Base-by-base conservation (phyloP, 2,113 vertebrate species). In the Spea bombifrons region DNA sequence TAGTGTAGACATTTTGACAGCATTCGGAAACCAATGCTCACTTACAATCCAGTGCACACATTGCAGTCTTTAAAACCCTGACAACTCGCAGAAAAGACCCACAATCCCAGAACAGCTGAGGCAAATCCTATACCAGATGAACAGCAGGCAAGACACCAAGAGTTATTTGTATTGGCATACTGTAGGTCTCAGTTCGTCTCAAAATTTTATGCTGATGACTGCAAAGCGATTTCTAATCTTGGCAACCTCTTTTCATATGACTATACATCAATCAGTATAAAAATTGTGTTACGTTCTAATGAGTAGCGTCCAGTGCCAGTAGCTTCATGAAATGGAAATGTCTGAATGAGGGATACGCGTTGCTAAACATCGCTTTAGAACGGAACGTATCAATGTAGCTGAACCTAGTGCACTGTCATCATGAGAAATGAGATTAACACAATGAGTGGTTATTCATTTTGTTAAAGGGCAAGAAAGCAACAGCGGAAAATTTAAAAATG, bases 301-400 rank as follows among this genome's bases (percentile, higher is more conserved):
- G 71, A 85, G 78, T 55, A 79, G 70, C 45, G 57, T 75, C 49
- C 8, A 80, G 87, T 89, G 70, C 79, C 66, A 83, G 79, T 86
- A 76, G 84, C 83, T 83, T 86, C 78, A 63, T 81, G 77, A 88
- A 85, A 84, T 84, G 86, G 82, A 75, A 17, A 53, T 4, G 0
- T 85, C 69, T 78, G 76, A 75, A 81, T 80, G 83, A 88, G 88
- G 78, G 82, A 84, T 87, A 82, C 53, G 65, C 76, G 57, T 81
- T 83, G 66, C 79, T 89, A 84, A 85, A 78, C 84, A 84, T 81
- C 82, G 84, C 85, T 86, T 87, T 85, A 86, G 86, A 87, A 83
- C 76, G 69, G 81, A 87, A 84, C 80, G 82, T 9, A 61, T 59
- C 59, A 75, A 74, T 78, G 69, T 78, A 82, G 71, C 84, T 75